These are phyloP conservation scores for Drosophila leonis DNA, from an alignment of 2,888 invertebrate species.

Conservation along the genomic window DNA sequence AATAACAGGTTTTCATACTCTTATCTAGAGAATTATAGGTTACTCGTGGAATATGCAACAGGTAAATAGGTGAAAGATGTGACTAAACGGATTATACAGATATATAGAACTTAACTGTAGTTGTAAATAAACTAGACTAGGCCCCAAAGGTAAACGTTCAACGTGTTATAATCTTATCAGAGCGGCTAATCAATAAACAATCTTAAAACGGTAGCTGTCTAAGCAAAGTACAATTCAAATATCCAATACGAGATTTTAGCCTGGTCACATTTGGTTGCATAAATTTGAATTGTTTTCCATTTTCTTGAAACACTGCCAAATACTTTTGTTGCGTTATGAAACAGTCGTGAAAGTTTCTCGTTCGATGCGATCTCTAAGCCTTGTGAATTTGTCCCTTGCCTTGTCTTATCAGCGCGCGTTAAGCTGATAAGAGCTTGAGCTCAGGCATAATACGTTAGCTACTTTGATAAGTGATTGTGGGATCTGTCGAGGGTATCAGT, in stretches of 20 bases:
- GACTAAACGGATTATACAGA: too few relatives aligned
- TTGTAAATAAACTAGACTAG: slow-evolving; percentile 1
- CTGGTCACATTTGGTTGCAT: not conserved
- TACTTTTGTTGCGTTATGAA: slow-evolving; percentile 50
- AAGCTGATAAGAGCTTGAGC: slow-evolving; percentile 23
- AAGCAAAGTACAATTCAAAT: slow-evolving; percentile 37
- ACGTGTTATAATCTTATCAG: slow-evolving; percentile 28
- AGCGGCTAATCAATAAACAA: slow-evolving; percentile 21
- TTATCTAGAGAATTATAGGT: not conserved
- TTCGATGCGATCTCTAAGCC: not conserved
- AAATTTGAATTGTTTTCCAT: not conserved
- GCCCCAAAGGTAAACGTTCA: slow-evolving; percentile 1
- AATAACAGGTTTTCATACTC: slow-evolving; percentile 47
- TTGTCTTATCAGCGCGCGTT: slow-evolving; percentile 30
- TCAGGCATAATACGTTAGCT: slow-evolving; percentile 4
- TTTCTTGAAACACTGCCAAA: slow-evolving; percentile 56
- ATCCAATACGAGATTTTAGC: not conserved
- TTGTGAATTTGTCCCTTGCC: slow-evolving; percentile 1
- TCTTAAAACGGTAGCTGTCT: slow-evolving; percentile 16
- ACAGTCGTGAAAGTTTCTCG: slow-evolving; percentile 34
- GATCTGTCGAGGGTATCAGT: not conserved
- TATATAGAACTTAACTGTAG: not conserved
- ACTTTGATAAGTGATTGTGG: slow-evolving; percentile 16
- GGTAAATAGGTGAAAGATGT: not conserved
- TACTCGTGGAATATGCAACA: not conserved